Base-by-base conservation (phyloP, 2,113 vertebrate genomes). In the Perca flavescens region DNA sequence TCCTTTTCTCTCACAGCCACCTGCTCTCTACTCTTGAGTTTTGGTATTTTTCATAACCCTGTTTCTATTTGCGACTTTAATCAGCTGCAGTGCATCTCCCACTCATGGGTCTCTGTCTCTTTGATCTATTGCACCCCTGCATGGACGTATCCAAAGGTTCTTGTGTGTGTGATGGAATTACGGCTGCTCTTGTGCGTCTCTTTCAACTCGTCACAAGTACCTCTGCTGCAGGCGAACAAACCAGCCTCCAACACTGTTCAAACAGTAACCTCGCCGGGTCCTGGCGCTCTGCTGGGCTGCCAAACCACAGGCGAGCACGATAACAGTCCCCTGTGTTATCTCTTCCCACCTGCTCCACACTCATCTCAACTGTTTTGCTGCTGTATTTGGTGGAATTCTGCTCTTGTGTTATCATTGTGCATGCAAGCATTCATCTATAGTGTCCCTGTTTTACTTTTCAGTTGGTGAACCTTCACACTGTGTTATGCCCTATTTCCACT, bases 381-480 rank as follows among this genome's bases (percentile, higher is more conserved):
- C 17, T 54, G 61, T 46, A 16, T 74, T 77, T n/a, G 43, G 52
- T 36, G 79, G n/a, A 63, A 16, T 74, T 71, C 28, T 83, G 68
- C 19, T 57, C 47, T 21, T 75, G 54, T 81, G 62, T 72, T 43
- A 17, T 70, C 64, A 60, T 36, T 69, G 56, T 74, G 74, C 49
- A 50, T 16, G 31, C 66, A 74, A 77, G 47, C 34, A 47, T 71
- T 52, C 53, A 68, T 60, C 58, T 66, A n/a, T 36, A 11, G 2
- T 57, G n/a, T 78, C 9, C 52, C 43, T 80, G 76, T 67, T 75
- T 62, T 70, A n/a, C 34, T 63, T 53, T 83, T 49, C 19, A 43
- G 25, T 82, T 69, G 64, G 31, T 74, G 40, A 34, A 68, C n/a
- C 64, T 34, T 87, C 52, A 81, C 64, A 53, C 46, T 74, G 63